These are phyloP conservation scores for Yoshiicerus persimilis DNA, from an alignment of 1,140 invertebrate genomes.

Conservation along the genomic window DNA sequence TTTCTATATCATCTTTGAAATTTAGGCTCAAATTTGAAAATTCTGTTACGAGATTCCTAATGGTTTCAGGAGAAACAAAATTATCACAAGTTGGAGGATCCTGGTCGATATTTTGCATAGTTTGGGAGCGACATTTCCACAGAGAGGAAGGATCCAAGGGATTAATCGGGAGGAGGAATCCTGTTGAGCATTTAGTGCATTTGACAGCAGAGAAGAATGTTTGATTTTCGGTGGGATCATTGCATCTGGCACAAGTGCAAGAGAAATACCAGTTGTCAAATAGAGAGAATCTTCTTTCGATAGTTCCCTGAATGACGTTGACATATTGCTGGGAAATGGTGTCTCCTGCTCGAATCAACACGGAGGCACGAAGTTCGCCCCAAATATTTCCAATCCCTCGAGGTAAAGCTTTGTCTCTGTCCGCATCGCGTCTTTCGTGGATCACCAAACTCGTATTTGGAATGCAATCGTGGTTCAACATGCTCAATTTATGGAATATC, in stretches of 20 bases:
- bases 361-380: neutral
- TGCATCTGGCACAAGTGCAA: slow-evolving; percentile 8
- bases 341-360: neutral
- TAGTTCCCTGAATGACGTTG: neutral
- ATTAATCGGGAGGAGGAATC: neutral
- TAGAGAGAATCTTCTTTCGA: neutral
- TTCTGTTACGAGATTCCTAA: neutral
- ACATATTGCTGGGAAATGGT: slow-evolving; percentile 3
- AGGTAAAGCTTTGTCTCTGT: neutral
- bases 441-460: neutral
- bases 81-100: neutral
- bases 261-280: neutral
- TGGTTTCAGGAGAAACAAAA: neutral
- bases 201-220: slow-evolving; percentile 2
- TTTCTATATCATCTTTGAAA: neutral
- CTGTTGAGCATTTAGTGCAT: neutral
- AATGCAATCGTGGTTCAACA: neutral
- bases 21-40: neutral
- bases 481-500: neutral
- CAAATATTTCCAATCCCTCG: neutral
- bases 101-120: neutral
- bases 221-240: neutral
- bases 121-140: neutral
- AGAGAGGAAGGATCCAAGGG: neutral
- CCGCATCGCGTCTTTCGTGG: neutral